Evolutionary conservation across 2,113 vertebrate species (phyloP), one percentile per base, ranked within the genome.

Genomic region (Sylvietta virens): DNA sequence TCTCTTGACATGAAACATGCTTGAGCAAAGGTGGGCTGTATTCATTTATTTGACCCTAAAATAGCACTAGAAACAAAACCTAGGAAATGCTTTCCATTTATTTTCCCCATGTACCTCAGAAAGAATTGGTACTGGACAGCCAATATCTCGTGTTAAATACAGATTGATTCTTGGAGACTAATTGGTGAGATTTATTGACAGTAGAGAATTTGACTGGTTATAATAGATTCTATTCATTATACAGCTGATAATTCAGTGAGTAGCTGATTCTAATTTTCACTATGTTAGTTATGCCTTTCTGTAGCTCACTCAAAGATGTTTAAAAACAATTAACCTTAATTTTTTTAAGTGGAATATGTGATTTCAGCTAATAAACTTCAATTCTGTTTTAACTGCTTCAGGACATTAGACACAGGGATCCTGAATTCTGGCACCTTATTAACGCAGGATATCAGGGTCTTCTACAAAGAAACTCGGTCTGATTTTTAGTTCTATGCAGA

Each of bases 131-230:
- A 48, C 81, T 66, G 54, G 69, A 27, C 19, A 86, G 33, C 42
- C 39, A 77, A 35, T 91, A 72, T 81, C 51, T 91, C 73, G 70
- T 44, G 57, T 90, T 88, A 92, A 96, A 64, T 82, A 83, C 37
- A 64, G 71, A 86, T 92, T 92, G 90, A 88, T 95, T 96, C 84
- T 80, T 80, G 74, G 74, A 91, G 71, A 58, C 74, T 95, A 91
- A 88, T 70, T 87, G 81, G 33, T 80, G 53, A 93, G 87, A 94
- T 94, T 91, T 94, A 94, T 90, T 62, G 81, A 66, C 62, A 70
- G 9, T 62, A 83, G 24, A 66, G 54, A 58, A 73, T 91, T 92
- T 87, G 39, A 21, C 20, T 85, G 65, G 31, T 83, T 93, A 39
- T 50, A 92, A 80, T 61, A 65, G 74, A 88, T 62, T 80, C 48